Evolutionary conservation across 2,113 vertebrate genomes (phyloP), one percentile per base, ranked within the genome.

Genomic region (Patagioenas fasciata): DNA sequence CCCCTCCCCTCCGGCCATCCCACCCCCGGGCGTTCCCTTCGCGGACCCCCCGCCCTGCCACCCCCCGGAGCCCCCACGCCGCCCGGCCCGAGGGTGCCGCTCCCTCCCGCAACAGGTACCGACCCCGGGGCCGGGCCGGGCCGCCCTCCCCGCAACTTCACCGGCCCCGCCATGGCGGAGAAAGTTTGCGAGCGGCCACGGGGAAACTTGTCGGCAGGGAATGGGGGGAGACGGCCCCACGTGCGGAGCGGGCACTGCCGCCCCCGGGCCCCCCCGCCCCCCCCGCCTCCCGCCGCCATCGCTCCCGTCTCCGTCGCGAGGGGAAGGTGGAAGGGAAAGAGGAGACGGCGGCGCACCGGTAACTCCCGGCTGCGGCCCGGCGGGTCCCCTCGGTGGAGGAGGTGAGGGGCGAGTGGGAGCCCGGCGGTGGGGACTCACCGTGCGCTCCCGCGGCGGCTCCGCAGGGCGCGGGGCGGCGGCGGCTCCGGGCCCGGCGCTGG

Each of bases 391-490:
- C 44, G 44, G 44, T 47, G 44, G 44, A 47, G 44, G 44, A 19
- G 44, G 18, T 47, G 18, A 18, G 44, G 44, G 44, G 18, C 44
- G 44, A 47, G 87, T 96, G 71, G 66, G 60, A 83, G 25, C 58
- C 73, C 67, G 29, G 83, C 47, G 75, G 54, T 38, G 83, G 70
- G 93, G 89, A 96, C 97, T 97, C 95, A 97, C 93, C 97, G 93
- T 72, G 74, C 40, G 80, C 89, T 91, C 31, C 79, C 79, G 80
- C 89, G 88, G 77, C 57, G 93, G 58, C 89, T 88, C 81, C 80
- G 14, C 80, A 89, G 89, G 89, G 91, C 92, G 91, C 83, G 60
- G 82, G 77, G 94, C 77, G 80, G 70, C 77, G 65, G 85, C 58
- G 67, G 79, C 93, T 86, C 74, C 88, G 91, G 71, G 92, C 88